A percentile compares a stretch with the other conserved stretches of the same genome.
Conservation (phyloP, 2,113 vertebrate species). For the Engystomops pustulosus region DNA sequence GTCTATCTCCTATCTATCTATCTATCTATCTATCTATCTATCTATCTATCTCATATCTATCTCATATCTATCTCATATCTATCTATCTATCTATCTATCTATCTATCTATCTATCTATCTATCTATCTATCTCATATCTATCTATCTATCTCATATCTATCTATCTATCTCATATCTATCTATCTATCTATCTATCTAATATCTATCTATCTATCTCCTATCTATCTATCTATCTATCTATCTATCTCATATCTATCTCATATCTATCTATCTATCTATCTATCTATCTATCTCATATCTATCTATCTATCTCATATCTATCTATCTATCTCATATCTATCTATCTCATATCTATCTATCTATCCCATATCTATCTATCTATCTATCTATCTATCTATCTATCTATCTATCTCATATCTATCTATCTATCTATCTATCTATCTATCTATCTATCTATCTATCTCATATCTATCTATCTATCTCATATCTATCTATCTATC, state of each 20-base stretch:
- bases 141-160: neutral
- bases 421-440: conserved; percentile 5
- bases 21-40: neutral
- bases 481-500: neutral
- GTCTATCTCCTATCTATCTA: conserved; percentile 2
- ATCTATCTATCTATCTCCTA: too few relatives aligned
- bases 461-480: neutral
- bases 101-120: too few relatives aligned
- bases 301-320: neutral
- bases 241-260: too few relatives aligned
- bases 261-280: conserved; percentile 1
- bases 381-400: too few relatives aligned
- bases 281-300: neutral
- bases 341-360: too few relatives aligned
- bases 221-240: too few relatives aligned
- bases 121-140: conserved; percentile 8
- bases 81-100: too few relatives aligned
- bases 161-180: neutral
- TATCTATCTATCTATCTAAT: conserved; percentile 30
- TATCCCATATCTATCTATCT: too few relatives aligned
- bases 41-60: conserved; percentile 26
- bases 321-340: conserved; percentile 27
- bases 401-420: too few relatives aligned
- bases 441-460: conserved; percentile 5
- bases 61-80: too few relatives aligned